Evolutionary conservation across 2,113 vertebrate species (phyloP).

Genomic region (Polypterus senegalus): DNA sequence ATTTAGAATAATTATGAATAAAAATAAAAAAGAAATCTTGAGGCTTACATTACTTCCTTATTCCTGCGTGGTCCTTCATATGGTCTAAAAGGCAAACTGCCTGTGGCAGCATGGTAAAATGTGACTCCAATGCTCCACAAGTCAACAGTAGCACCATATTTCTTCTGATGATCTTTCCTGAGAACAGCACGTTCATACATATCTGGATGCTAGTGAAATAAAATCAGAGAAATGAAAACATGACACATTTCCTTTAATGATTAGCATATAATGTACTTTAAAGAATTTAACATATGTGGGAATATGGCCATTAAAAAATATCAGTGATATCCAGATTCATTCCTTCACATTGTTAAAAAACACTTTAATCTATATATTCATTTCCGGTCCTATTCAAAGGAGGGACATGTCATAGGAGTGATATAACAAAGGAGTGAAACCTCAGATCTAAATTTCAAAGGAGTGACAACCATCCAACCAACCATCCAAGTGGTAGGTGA

Average conservation of each 20-base stretch:
- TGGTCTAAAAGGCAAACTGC: slow-evolving; percentile 85
- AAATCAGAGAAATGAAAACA: background rate
- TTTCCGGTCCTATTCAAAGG: too few relatives aligned
- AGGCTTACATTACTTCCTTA: slow-evolving; percentile 96
- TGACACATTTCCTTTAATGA: background rate
- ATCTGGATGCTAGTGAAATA: slow-evolving; percentile 67
- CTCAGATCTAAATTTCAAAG: too few relatives aligned
- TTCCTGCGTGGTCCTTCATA: slow-evolving; percentile 94
- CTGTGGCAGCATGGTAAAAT: slow-evolving; percentile 92
- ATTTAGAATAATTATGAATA: background rate
- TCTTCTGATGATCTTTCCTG: slow-evolving; percentile 94
- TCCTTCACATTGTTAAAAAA: too few relatives aligned
- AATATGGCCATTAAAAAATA: background rate
- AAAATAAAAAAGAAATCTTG: slow-evolving; percentile 1
- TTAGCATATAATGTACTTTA: too few relatives aligned
- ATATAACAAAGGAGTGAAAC: too few relatives aligned
- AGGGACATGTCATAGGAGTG: too few relatives aligned
- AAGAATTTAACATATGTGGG: background rate
- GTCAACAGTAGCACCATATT: slow-evolving; percentile 89
- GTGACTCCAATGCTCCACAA: slow-evolving; percentile 97
- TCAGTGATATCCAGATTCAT: too few relatives aligned
- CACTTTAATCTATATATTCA: too few relatives aligned
- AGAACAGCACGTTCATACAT: slow-evolving; percentile 95
- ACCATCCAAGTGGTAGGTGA: too few relatives aligned
- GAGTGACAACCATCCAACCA: too few relatives aligned